Evolutionary conservation across 92 coral and sea anemone genomes (phyloP).

Genomic region (Porites cylindrica): DNA sequence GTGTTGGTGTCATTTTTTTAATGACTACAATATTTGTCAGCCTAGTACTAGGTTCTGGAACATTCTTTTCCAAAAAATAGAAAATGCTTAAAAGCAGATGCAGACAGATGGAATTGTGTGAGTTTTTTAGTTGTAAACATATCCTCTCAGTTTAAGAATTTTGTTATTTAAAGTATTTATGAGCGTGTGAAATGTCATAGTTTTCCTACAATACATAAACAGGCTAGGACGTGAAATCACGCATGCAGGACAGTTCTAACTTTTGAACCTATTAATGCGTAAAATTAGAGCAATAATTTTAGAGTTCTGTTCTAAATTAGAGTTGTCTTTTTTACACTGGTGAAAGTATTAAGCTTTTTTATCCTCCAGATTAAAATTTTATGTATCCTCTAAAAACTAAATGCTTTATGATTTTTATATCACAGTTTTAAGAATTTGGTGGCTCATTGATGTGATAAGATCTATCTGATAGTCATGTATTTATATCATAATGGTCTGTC

Average conservation of each 20-base stretch:
- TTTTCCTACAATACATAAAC: background rate
- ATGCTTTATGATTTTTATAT: background rate
- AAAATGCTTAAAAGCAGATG: background rate
- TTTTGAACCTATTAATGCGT: background rate
- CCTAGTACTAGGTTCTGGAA: constrained; percentile 23
- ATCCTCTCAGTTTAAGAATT: background rate
- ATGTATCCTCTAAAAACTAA: background rate
- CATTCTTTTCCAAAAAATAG: background rate
- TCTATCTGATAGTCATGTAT: background rate
- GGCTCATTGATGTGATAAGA: background rate
- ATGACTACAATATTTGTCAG: constrained; percentile 12
- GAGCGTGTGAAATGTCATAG: background rate
- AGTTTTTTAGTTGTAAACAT: background rate
- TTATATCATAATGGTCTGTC: background rate
- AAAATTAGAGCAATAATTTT: constrained; percentile 2
- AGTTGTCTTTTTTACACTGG: background rate
- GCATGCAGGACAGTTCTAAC: background rate
- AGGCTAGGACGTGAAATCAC: background rate
- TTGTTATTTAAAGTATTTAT: background rate
- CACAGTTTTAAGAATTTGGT: background rate
- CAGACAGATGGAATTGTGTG: background rate
- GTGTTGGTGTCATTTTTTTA: background rate
- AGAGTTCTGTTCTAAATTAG: background rate
- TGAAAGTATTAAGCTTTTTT: background rate
- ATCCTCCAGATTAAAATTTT: background rate